Conservation (phyloP, 2,113 vertebrate species). For the Nansenia antarctica region DNA sequence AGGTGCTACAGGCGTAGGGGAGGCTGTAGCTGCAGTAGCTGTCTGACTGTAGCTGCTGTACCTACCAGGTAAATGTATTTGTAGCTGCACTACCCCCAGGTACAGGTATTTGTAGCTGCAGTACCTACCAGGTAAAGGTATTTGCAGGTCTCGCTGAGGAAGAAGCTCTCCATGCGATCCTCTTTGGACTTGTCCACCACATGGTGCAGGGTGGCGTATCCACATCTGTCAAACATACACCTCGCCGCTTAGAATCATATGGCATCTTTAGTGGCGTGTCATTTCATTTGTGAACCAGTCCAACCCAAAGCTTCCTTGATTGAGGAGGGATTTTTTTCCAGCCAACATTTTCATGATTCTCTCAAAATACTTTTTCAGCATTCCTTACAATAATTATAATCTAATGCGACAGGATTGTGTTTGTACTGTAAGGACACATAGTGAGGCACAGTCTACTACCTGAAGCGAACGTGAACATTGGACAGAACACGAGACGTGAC, state of each 20-base stretch:
- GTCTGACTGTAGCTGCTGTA: not conserved
- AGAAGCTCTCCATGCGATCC: conserved; percentile 99
- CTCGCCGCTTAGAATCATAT: conserved; percentile 3
- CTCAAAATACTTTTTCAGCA: too few species aligned
- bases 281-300: too few species aligned
- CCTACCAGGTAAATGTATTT: conserved; percentile 86
- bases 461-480: too few species aligned
- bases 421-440: too few species aligned
- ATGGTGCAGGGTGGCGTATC: conserved; percentile 95
- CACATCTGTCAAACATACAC: conserved; percentile 79
- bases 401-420: too few species aligned
- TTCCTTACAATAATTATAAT: too few species aligned
- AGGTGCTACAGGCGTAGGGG: not conserved
- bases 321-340: too few species aligned
- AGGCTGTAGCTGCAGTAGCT: not conserved
- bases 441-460: too few species aligned
- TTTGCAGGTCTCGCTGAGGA: conserved; percentile 98
- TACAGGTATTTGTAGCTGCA: not conserved
- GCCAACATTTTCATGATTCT: too few species aligned
- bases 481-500: too few species aligned
- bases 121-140: conserved; percentile 91
- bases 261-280: not conserved
- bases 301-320: too few species aligned
- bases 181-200: conserved; percentile 98
- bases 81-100: conserved; percentile 75